A percentile compares a stretch with the other conserved stretches of the same genome.
Evolutionary conservation across 2,797 vertebrate species (phyloP).

Genomic region (Picus viridis): DNA sequence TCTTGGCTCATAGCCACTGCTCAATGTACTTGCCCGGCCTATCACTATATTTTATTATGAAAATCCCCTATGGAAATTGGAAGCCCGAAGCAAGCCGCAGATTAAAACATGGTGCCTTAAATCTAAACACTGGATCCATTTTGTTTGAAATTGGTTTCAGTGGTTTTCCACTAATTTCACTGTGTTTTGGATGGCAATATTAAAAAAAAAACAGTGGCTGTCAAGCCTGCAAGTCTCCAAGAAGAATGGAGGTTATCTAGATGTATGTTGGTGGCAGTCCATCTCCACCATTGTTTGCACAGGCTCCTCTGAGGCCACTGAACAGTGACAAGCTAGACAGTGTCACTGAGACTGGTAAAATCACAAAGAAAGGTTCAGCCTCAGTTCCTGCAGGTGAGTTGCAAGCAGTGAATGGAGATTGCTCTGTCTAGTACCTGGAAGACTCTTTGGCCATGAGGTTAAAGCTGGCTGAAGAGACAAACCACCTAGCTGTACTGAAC

Average conservation of each 20-base stretch:
- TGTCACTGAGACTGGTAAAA: background rate
- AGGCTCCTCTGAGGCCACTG: background rate
- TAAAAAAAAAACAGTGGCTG: background rate
- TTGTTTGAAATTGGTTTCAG: background rate
- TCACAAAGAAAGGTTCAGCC: background rate
- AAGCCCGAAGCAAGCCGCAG: conserved; percentile 48
- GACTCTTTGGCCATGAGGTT: background rate
- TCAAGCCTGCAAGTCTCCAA: background rate
- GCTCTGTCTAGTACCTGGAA: background rate
- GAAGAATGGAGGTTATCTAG: background rate
- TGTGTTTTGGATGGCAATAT: background rate
- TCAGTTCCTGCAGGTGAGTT: background rate
- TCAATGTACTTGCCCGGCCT: background rate
- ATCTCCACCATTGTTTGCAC: background rate
- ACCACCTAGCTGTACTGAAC: background rate
- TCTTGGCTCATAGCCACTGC: conserved; percentile 42
- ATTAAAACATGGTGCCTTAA: conserved; percentile 4
- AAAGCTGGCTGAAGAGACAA: background rate
- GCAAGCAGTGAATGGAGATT: background rate
- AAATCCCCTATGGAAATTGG: conserved; percentile 51
- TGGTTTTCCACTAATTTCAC: background rate
- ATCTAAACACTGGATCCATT: background rate
- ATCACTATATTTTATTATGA: conserved; percentile 42
- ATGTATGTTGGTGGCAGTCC: background rate
- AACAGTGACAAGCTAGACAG: background rate